Conservation (phyloP, 2,113 vertebrate species). For the Leucosticte australis region DNA sequence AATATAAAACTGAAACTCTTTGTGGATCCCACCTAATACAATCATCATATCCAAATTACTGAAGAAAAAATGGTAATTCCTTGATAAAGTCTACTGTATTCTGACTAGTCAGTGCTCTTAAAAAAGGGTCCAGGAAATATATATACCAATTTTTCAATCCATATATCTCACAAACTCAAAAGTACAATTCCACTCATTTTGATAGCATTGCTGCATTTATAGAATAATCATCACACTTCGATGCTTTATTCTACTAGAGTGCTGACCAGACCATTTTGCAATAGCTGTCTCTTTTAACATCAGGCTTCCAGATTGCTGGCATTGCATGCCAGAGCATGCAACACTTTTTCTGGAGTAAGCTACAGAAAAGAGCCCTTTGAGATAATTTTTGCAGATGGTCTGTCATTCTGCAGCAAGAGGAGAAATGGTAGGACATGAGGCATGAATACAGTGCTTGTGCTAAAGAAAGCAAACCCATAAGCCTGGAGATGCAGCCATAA, state of each 20-base stretch:
- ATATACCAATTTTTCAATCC: not conserved
- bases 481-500: not conserved
- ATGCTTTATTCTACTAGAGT: not conserved
- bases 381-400: not conserved
- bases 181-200: not conserved
- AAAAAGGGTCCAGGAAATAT: not conserved
- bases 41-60: not conserved
- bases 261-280: not conserved
- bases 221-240: not conserved
- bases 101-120: not conserved
- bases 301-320: not conserved
- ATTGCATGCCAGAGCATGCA: not conserved
- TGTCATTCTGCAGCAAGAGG: not conserved
- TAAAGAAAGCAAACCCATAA: not conserved
- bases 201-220: not conserved
- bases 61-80: not conserved
- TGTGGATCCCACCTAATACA: not conserved
- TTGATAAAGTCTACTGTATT: not conserved
- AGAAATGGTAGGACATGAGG: not conserved
- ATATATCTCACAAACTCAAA: not conserved
- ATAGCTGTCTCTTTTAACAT: not conserved
- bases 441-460: not conserved
- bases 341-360: not conserved
- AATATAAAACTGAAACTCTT: not conserved
- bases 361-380: not conserved